A percentile compares a stretch with the other conserved stretches of the same genome.
These are phyloP conservation scores for Drosophila lacertosa DNA, from an alignment of 1,140 invertebrate genomes.

Conservation along the genomic window DNA sequence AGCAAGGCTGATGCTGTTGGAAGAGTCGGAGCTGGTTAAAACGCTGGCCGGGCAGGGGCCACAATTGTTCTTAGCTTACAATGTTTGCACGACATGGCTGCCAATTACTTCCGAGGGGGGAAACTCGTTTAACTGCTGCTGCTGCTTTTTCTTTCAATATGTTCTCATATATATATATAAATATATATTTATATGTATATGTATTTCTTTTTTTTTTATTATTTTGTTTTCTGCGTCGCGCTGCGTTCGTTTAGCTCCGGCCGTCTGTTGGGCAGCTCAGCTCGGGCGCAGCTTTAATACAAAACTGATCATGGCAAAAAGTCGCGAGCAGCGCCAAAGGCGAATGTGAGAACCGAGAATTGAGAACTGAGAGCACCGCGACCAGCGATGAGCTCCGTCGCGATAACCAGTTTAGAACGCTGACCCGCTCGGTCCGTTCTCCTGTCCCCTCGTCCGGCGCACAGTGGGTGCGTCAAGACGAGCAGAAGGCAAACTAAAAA, in stretches of 20 bases:
- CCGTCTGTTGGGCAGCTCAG: constrained; percentile 47
- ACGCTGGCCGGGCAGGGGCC: constrained; percentile 2
- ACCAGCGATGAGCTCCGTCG: constrained; percentile 4
- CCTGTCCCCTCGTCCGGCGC: background rate
- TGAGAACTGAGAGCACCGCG: too few species aligned
- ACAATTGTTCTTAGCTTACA: constrained; percentile 45
- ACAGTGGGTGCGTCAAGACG: constrained; percentile 36
- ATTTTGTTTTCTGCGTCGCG: constrained; percentile 3
- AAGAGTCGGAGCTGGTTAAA: constrained; percentile 13
- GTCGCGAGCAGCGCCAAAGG: constrained; percentile 15
- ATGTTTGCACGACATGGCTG: constrained; percentile 59
- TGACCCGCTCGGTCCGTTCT: background rate
- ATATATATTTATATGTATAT: background rate
- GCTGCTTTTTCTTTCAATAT: too few species aligned
- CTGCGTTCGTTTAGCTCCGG: constrained; percentile 27
- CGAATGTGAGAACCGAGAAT: constrained; percentile 4
- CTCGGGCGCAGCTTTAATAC: constrained; percentile 56
- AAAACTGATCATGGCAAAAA: constrained; percentile 64
- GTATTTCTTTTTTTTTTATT: background rate
- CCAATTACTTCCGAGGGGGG: constrained; percentile 31
- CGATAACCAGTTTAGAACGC: constrained; percentile 65
- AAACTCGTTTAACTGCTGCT: constrained; percentile 32
- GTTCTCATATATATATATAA: background rate
- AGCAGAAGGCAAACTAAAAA: constrained; percentile 16
- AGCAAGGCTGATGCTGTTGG: constrained; percentile 21